Evolutionary conservation across 2,113 vertebrate genomes (phyloP).

Genomic region (Sceloporus tristichus): DNA sequence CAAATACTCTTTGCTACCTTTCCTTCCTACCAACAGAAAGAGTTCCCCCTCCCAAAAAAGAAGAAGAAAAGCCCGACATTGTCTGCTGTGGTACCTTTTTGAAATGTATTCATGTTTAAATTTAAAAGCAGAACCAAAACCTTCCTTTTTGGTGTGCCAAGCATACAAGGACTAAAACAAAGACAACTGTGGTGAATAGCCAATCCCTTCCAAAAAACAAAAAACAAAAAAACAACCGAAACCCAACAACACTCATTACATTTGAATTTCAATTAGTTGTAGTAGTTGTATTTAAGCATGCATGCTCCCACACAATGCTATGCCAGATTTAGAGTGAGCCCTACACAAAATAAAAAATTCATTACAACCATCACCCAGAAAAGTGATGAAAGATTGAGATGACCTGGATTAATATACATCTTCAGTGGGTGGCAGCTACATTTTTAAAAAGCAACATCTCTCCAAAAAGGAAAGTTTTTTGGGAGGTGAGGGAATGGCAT

Average conservation of each 20-base stretch:
- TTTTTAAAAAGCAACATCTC: conserved; percentile 45
- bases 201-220: conserved; percentile 38
- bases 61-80: conserved; percentile 18
- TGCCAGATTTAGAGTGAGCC: conserved; percentile 70
- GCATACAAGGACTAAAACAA: conserved; percentile 73
- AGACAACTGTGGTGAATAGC: conserved; percentile 66
- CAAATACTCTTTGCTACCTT: background rate
- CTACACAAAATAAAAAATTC: conserved; percentile 79
- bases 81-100: conserved; percentile 38
- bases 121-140: conserved; percentile 65
- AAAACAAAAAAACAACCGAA: conserved; percentile 36
- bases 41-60: background rate
- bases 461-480: conserved; percentile 36
- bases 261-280: conserved; percentile 82
- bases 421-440: conserved; percentile 42
- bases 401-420: conserved; percentile 68
- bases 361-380: conserved; percentile 66
- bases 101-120: conserved; percentile 49
- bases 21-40: background rate
- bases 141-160: conserved; percentile 76
- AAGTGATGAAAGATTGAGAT: conserved; percentile 67
- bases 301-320: conserved; percentile 67
- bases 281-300: conserved; percentile 45
- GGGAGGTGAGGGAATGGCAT: conserved; percentile 30
- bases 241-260: conserved; percentile 63